Base-by-base conservation (phyloP, 2,797 vertebrate species). In the Hypotaenidia okinawae region DNA sequence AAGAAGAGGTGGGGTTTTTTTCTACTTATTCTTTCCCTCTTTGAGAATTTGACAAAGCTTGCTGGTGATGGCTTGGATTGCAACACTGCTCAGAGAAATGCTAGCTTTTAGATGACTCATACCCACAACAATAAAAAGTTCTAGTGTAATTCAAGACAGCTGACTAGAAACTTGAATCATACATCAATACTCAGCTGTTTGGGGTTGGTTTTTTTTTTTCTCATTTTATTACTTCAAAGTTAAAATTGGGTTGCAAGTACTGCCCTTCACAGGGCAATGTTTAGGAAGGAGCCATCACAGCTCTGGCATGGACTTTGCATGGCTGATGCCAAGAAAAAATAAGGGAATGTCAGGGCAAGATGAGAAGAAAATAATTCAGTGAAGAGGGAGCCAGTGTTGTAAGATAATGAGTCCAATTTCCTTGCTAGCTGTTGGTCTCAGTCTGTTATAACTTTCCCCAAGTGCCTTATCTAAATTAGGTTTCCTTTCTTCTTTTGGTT, bases 71-170 rank as follows among this genome's bases (percentile, higher is more conserved):
- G 73, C 51, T 95, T n/a, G 14, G 69, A 89, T 77, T 94, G 94
- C 87, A 79, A 6, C 83, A 80, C 24, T 84, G 84, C 85, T 87
- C 1, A 1, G 77, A 94, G 93, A 93, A 94, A 89, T 84, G 52
- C 72, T 91, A 25, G 39, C 77, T 90, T 43, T 80, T 73, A 33
- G 83, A 92, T 95, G 93, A 93, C 80, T 96, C 86, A 91, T 67
- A 75, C 47, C 63, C 93, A 91, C 77, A 89, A 87, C 90, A 96
- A 85, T 93, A 64, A 94, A 75, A 91, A 70, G n/a, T 67, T 90
- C 49, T 70, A 17, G 54, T 84, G 72, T 96, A 96, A 92, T 93
- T 96, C 80, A 87, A 84, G 81, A 66, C 94, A 95, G 90, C 90
- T 93, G 94, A 85, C 61, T 95, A 7, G 28, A 72, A 75, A 21